Percentiles rank a stretch among this genome's conserved stretches.
These are phyloP conservation scores for Eupithecia vulgata DNA, from an alignment of 2,888 invertebrate species.

Conservation along the genomic window DNA sequence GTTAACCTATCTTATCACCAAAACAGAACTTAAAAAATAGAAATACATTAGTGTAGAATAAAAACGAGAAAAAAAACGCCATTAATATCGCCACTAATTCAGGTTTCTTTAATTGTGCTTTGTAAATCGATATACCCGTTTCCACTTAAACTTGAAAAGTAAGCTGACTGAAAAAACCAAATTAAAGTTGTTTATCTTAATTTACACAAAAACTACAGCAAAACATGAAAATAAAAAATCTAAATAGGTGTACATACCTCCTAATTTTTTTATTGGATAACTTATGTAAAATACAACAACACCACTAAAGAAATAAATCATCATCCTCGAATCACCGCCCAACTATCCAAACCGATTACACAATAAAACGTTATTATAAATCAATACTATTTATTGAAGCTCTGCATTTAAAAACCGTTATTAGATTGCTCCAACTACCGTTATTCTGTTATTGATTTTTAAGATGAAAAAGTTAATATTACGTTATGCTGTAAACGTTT, in stretches of 20 bases:
- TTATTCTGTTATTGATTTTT: slow-evolving; percentile 22
- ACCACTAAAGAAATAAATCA: slow-evolving; percentile 9
- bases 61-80: background rate
- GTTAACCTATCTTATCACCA: background rate
- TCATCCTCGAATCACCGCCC: slow-evolving; percentile 20
- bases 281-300: no score
- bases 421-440: slow-evolving; percentile 21
- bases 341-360: slow-evolving; percentile 20
- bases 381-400: slow-evolving; percentile 28
- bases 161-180: background rate
- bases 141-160: background rate
- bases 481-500: slow-evolving; percentile 17
- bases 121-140: background rate
- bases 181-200: no score
- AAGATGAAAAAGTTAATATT: slow-evolving; percentile 2
- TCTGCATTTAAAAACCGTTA: slow-evolving; percentile 45
- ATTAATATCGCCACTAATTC: background rate
- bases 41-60: background rate
- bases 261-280: no score
- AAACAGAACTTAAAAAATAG: background rate
- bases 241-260: no score
- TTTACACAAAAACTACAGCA: no score
- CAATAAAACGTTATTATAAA: slow-evolving; percentile 28
- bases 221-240: no score
- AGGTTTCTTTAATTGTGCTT: background rate